Percentiles rank a stretch among this genome's conserved stretches.
phyloP scores from a whole-genome alignment of 2,113 vertebrate species.

The Empidonax traillii region DNA sequence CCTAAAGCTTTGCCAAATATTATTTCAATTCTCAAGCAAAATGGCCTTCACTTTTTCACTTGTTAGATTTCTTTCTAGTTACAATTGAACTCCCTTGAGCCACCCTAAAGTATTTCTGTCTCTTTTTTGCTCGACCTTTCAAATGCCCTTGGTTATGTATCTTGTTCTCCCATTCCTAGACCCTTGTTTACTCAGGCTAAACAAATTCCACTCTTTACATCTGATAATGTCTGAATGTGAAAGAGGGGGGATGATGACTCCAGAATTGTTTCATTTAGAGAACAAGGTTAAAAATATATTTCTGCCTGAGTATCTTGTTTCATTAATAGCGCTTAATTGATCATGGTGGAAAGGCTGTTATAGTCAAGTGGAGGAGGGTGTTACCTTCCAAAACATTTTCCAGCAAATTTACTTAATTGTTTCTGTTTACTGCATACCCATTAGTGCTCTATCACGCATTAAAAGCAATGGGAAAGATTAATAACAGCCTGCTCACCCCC shows the following conservation, averaged over 20 bases:
- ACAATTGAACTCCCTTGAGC: neutral
- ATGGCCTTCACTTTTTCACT: neutral
- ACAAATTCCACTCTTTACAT: neutral
- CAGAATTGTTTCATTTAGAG: neutral
- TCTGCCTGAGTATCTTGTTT: slow-evolving; percentile 20
- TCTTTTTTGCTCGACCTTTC: neutral
- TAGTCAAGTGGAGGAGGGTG: slow-evolving; percentile 53
- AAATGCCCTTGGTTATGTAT: neutral
- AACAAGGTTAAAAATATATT: slow-evolving; percentile 52
- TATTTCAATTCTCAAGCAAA: neutral
- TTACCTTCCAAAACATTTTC: slow-evolving; percentile 58
- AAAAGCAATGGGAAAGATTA: slow-evolving; percentile 62
- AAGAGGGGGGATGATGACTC: neutral
- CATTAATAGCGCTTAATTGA: slow-evolving; percentile 55
- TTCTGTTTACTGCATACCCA: slow-evolving; percentile 55
- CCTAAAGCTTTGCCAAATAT: neutral
- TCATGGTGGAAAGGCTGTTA: slow-evolving; percentile 49
- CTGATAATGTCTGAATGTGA: neutral
- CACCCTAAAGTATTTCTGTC: neutral
- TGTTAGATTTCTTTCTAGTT: neutral
- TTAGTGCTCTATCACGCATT: slow-evolving; percentile 33
- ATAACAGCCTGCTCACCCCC: slow-evolving; percentile 46
- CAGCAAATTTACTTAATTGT: slow-evolving; percentile 65
- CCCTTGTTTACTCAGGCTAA: neutral
- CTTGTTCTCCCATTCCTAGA: neutral